Conservation (phyloP, 2,888 invertebrate genomes). For the Spialia ferax region DNA sequence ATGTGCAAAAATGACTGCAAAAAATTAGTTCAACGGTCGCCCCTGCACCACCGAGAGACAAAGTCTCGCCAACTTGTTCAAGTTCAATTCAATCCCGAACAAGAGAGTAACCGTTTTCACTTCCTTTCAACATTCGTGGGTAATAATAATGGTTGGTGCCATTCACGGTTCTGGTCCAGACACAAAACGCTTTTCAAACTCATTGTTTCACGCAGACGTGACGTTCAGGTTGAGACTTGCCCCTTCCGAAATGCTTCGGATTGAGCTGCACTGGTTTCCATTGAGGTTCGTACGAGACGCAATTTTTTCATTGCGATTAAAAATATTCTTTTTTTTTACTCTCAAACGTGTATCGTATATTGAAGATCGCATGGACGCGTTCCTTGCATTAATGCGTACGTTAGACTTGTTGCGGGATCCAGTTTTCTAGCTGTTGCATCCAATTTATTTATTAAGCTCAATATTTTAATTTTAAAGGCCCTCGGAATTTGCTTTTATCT, state of each 20-base stretch:
- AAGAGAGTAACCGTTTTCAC: slow-evolving; percentile 47
- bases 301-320: slow-evolving; percentile 26
- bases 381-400: slow-evolving; percentile 8
- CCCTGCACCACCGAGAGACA: background rate
- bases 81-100: slow-evolving; percentile 11
- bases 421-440: slow-evolving; percentile 12
- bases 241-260: slow-evolving; percentile 65
- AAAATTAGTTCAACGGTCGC: slow-evolving; percentile 6
- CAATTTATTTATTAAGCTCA: slow-evolving; percentile 13
- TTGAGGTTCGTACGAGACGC: slow-evolving; percentile 66
- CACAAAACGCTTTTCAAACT: slow-evolving; percentile 74
- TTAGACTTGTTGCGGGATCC: slow-evolving; percentile 23
- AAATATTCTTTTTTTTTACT: slow-evolving; percentile 21
- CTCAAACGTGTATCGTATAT: slow-evolving; percentile 22
- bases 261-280: slow-evolving; percentile 77
- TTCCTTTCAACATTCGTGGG: slow-evolving; percentile 52
- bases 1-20: background rate
- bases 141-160: slow-evolving; percentile 53
- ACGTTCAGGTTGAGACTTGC: slow-evolving; percentile 57
- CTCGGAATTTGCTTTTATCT: background rate
- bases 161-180: slow-evolving; percentile 59
- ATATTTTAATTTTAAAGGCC: background rate
- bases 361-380: slow-evolving; percentile 15
- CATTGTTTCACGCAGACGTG: slow-evolving; percentile 74
- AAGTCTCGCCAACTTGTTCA: slow-evolving; percentile 13